Conservation (phyloP, 2,797 vertebrate genomes). For the Aphelocoma californica region DNA sequence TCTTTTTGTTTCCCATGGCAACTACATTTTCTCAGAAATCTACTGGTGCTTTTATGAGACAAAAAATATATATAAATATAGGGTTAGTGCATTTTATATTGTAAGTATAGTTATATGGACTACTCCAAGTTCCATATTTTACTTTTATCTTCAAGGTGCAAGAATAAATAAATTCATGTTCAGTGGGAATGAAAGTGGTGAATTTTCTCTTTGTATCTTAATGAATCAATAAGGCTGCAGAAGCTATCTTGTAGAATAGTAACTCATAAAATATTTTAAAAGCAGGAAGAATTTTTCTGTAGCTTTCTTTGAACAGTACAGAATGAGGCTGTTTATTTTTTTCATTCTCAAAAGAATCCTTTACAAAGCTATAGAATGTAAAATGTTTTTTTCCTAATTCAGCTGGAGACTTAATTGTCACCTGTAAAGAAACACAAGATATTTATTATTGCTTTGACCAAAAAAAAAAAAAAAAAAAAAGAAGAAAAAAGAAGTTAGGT, state of each 20-base stretch:
- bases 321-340: not conserved
- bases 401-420: not conserved
- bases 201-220: not conserved
- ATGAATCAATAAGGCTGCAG: not conserved
- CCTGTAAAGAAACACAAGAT: not conserved
- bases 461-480: not conserved
- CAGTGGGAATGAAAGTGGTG: not conserved
- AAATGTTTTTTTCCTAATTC: not conserved
- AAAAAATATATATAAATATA: not conserved
- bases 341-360: not conserved
- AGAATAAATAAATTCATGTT: not conserved
- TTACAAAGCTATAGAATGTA: not conserved
- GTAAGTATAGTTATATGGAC: not conserved
- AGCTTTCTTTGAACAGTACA: not conserved
- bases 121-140: not conserved
- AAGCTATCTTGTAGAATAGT: not conserved
- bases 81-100: not conserved
- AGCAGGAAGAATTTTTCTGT: not conserved
- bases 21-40: not conserved
- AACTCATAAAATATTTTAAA: not conserved
- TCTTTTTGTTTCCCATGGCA: conserved; percentile 1
- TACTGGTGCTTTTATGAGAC: not conserved
- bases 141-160: not conserved
- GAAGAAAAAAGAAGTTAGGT: fast-evolving
- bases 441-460: not conserved